Evolutionary conservation across 2,113 vertebrate genomes (phyloP).

Genomic region (Seriola aureovittata): DNA sequence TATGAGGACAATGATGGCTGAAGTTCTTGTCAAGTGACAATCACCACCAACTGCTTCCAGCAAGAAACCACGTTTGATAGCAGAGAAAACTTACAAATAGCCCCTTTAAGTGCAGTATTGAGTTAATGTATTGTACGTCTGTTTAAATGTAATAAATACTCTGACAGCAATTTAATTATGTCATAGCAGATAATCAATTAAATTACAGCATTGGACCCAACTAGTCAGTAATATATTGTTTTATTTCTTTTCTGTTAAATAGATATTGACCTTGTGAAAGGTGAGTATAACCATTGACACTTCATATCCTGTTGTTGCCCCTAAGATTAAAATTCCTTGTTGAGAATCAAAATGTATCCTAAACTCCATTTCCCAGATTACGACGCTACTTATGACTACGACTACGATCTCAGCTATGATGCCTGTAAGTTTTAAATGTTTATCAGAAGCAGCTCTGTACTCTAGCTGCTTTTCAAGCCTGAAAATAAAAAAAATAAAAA

Average conservation of each 20-base stretch:
- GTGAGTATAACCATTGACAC: constrained; percentile 54
- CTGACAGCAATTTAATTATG: neutral
- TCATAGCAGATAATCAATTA: neutral
- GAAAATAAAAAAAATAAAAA: neutral
- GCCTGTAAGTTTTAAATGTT: constrained; percentile 72
- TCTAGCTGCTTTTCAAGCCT: neutral
- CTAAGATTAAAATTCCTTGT: neutral
- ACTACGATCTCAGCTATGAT: constrained; percentile 81
- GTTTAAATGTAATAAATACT: no score
- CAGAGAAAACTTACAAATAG: no score
- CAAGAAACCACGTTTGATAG: no score
- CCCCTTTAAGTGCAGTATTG: no score
- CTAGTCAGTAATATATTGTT: neutral
- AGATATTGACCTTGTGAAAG: constrained; percentile 82
- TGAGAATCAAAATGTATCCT: neutral
- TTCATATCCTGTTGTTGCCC: neutral
- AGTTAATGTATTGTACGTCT: no score
- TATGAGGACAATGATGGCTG: no score
- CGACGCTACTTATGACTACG: constrained; percentile 80
- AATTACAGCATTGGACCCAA: neutral
- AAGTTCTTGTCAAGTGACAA: no score
- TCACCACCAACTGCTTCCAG: no score
- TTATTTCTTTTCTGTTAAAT: constrained; percentile 16
- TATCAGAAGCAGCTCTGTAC: neutral
- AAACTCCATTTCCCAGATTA: constrained; percentile 72